Percentiles rank a stretch among this genome's conserved stretches.
Conservation (phyloP, 1,140 invertebrate genomes). For the Zaprionus nigranus region DNA sequence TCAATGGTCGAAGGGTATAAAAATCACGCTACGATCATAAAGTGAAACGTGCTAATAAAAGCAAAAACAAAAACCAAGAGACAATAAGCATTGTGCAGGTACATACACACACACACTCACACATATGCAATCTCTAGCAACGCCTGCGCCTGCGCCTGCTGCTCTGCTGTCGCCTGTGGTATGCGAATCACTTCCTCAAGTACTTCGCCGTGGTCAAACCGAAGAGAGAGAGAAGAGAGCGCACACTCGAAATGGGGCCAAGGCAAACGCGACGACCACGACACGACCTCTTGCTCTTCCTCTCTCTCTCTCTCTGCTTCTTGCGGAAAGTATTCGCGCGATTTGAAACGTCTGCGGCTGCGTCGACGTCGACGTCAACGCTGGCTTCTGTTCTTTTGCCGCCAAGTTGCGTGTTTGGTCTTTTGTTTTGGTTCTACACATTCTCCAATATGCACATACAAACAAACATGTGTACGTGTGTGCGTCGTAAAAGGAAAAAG, state of each 20-base stretch:
- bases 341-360: conserved; percentile 44
- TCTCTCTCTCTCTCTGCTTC: conserved; percentile 1
- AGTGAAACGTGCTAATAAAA: conserved; percentile 78
- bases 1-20: too few species aligned
- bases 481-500: conserved; percentile 30
- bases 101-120: conserved; percentile 2
- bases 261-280: conserved; percentile 58
- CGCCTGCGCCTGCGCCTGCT: conserved; percentile 2
- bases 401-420: conserved; percentile 45
- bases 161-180: conserved; percentile 21
- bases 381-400: conserved; percentile 62
- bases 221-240: conserved; percentile 30
- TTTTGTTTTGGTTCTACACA: conserved; percentile 75
- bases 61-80: conserved; percentile 45
- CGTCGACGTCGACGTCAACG: conserved; percentile 42
- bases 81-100: conserved; percentile 18
- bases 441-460: conserved; percentile 47
- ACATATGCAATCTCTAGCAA: conserved; percentile 23
- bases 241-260: conserved; percentile 65
- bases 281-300: conserved; percentile 26
- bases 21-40: conserved; percentile 80
- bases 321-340: conserved; percentile 44
- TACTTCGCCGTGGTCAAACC: conserved; percentile 31
- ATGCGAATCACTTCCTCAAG: conserved; percentile 50
- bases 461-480: neutral